phyloP scores from a whole-genome alignment of 2,888 invertebrate genomes.

The Amblyjoppa fuscipennis region DNA sequence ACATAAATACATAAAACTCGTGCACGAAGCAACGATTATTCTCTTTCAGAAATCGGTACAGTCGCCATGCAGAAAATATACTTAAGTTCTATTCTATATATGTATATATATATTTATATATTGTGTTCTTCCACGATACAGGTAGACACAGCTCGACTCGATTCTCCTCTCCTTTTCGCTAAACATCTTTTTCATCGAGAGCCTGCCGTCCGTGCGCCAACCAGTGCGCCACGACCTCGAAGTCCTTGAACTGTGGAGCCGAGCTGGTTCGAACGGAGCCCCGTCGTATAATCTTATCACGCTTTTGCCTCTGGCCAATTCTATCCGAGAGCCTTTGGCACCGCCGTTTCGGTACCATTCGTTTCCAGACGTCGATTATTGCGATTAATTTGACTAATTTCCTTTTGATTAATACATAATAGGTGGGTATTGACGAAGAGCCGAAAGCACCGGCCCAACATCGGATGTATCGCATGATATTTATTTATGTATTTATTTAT shows the following conservation, averaged over 20 bases:
- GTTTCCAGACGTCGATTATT: background rate
- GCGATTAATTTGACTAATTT: background rate
- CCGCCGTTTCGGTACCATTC: background rate
- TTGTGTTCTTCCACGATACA: background rate
- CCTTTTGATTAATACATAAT: background rate
- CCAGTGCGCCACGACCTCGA: background rate
- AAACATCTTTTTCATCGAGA: constrained; percentile 4
- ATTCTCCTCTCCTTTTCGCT: background rate
- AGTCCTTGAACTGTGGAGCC: constrained; percentile 9
- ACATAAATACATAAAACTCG: background rate
- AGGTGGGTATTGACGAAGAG: background rate
- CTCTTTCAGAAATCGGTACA: background rate
- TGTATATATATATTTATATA: background rate
- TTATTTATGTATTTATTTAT: too few relatives aligned
- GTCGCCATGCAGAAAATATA: background rate
- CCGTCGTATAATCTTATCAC: constrained; percentile 10
- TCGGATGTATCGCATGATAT: too few relatives aligned
- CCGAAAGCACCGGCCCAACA: too few relatives aligned
- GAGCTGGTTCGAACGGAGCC: background rate
- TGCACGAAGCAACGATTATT: background rate
- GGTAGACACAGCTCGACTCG: background rate
- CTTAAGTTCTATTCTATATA: background rate
- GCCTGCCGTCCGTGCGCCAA: background rate
- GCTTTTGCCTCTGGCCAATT: background rate
- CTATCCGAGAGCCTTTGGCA: background rate